A percentile compares a stretch with the other conserved stretches of the same genome.
Conservation (phyloP, 2,113 vertebrate species). For the Ginglymostoma cirratum region DNA sequence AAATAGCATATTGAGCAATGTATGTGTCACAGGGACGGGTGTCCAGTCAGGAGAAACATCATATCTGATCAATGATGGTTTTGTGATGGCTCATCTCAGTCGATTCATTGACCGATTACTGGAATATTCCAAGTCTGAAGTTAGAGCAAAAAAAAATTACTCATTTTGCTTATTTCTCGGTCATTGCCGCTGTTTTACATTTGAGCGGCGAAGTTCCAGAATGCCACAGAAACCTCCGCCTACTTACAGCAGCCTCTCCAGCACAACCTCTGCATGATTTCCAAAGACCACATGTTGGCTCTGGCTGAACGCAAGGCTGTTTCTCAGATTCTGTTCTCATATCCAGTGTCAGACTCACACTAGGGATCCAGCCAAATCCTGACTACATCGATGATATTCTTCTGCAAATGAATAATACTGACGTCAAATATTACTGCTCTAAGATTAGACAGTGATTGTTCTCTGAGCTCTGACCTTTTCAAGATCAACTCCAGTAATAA, state of each 20-base stretch:
- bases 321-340: background rate
- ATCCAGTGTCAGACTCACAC: background rate
- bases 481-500: background rate
- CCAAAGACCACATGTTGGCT: background rate
- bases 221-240: background rate
- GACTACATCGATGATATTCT: background rate
- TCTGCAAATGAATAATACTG: background rate
- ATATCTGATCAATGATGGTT: background rate
- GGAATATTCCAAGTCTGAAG: background rate
- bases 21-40: background rate
- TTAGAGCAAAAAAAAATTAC: background rate
- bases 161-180: background rate
- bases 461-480: background rate
- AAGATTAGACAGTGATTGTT: background rate
- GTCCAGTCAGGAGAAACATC: background rate
- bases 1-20: background rate
- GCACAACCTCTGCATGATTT: background rate
- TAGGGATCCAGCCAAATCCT: background rate
- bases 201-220: background rate
- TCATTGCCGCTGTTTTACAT: background rate
- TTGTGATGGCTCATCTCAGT: background rate
- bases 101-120: background rate
- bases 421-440: background rate
- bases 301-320: background rate
- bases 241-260: background rate